Conservation (phyloP, 2,888 invertebrate species). For the Argynnis bischoffii region DNA sequence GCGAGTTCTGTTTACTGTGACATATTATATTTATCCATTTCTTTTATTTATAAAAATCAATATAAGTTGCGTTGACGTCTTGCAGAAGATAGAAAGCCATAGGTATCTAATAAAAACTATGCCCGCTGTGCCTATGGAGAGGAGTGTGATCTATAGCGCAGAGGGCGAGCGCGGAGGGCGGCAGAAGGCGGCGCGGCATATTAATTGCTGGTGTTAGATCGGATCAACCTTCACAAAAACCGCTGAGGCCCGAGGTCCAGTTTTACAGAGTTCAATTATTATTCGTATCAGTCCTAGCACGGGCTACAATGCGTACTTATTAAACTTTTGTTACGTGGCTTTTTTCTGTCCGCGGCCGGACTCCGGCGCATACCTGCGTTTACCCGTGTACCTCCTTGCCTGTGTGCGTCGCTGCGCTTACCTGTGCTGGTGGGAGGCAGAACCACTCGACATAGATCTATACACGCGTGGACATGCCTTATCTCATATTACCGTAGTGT, state of each 20-base stretch:
- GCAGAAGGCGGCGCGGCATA: slow-evolving; percentile 24
- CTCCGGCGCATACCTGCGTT: slow-evolving; percentile 66
- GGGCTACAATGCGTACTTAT: slow-evolving; percentile 65
- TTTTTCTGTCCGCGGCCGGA: slow-evolving; percentile 52
- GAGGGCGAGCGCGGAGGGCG: not conserved
- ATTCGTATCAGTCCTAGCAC: slow-evolving; percentile 48
- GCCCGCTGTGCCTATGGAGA: not conserved
- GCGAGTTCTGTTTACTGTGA: no score
- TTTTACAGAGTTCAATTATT: slow-evolving; percentile 48
- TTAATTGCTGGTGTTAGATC: slow-evolving; percentile 42
- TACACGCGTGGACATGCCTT: slow-evolving; percentile 50
- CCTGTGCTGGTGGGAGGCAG: slow-evolving; percentile 63
- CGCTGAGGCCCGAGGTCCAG: slow-evolving; percentile 36
- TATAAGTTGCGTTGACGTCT: no score
- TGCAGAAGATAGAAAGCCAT: no score
- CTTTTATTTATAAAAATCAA: no score
- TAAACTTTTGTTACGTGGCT: slow-evolving; percentile 72
- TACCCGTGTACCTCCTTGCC: not conserved
- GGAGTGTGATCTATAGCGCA: not conserved
- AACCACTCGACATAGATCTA: slow-evolving; percentile 49
- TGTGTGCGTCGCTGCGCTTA: slow-evolving; percentile 54
- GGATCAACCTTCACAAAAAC: slow-evolving; percentile 30
- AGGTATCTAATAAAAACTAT: no score
- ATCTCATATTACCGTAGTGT: not conserved
- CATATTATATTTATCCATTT: no score